Percentiles rank a stretch among this genome's conserved stretches.
phyloP scores from a whole-genome alignment of 2,797 vertebrate genomes.

The Potorous gilbertii region DNA sequence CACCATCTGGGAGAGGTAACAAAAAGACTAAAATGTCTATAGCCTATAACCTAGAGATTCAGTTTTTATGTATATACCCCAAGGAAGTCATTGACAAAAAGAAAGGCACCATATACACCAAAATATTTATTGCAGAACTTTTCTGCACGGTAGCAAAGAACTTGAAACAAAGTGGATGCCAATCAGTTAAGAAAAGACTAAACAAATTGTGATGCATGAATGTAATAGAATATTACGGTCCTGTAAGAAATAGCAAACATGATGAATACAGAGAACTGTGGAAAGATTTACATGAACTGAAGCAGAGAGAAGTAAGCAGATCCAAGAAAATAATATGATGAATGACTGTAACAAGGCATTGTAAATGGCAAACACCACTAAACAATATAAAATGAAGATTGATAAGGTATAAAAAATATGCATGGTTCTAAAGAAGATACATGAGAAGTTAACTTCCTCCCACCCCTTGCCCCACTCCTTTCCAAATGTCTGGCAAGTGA shows the following conservation, averaged over 20 bases:
- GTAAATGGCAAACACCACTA: background rate
- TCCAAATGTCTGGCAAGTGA: background rate
- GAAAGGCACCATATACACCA: background rate
- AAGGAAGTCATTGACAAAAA: background rate
- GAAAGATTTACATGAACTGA: background rate
- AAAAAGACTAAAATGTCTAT: constrained; percentile 47
- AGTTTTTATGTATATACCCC: background rate
- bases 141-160: background rate
- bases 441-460: background rate
- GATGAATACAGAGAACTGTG: background rate
- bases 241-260: background rate
- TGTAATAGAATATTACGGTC: background rate
- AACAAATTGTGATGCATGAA: background rate
- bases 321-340: background rate
- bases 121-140: background rate
- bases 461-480: background rate
- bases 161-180: background rate
- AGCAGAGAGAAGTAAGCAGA: background rate
- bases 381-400: background rate
- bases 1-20: constrained; percentile 80
- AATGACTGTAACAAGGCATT: background rate
- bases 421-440: background rate
- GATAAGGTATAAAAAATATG: background rate
- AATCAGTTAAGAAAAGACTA: background rate
- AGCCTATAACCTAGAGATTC: background rate